phyloP scores from a whole-genome alignment of 2,888 invertebrate species.

The Adelphocoris suturalis region DNA sequence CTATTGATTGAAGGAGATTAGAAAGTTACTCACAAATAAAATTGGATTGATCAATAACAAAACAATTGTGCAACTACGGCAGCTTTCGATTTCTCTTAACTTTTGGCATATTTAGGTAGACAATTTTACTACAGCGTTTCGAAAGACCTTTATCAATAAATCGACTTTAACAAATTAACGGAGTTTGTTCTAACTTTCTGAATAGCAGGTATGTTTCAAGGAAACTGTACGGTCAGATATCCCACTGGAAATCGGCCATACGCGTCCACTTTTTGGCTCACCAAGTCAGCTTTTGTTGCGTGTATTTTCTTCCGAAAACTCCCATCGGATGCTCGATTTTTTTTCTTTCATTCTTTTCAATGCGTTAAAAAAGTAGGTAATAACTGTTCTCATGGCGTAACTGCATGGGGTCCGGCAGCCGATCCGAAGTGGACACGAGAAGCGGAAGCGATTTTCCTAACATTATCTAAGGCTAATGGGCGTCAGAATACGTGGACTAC shows the following conservation, averaged over 20 bases:
- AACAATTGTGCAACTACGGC: no score
- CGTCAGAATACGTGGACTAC: no score
- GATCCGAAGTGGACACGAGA: not conserved
- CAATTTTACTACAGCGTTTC: no score
- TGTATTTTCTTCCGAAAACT: not conserved
- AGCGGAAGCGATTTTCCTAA: not conserved
- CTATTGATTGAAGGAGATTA: no score
- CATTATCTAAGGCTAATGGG: not conserved
- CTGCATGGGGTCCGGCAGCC: not conserved
- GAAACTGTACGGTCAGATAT: not conserved
- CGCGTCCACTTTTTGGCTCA: not conserved
- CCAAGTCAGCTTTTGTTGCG: constrained; percentile 6
- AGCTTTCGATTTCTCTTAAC: no score
- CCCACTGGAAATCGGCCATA: not conserved
- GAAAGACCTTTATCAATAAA: no score
- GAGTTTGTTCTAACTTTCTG: no score
- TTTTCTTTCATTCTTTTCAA: not conserved
- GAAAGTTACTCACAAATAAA: no score
- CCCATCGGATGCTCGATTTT: not conserved
- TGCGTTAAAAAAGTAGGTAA: not conserved
- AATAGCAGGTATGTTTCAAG: no score
- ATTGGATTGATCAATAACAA: no score
- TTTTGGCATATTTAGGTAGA: no score
- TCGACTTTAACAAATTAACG: no score
- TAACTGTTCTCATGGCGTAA: not conserved